Conservation (phyloP, 2,888 invertebrate species). For the Cordilura impudica region DNA sequence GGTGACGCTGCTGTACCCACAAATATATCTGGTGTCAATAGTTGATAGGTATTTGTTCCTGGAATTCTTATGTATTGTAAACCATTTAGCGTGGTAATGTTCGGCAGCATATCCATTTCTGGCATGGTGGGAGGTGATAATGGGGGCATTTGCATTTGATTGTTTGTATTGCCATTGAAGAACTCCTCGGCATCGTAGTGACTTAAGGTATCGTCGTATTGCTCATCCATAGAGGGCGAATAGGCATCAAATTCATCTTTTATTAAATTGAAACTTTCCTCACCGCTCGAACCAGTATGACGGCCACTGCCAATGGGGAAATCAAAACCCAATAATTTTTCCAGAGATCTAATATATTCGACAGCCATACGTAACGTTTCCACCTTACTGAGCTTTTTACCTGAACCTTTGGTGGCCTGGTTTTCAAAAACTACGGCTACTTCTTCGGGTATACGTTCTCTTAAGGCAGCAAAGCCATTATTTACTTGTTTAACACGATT, state of each 20-base stretch:
- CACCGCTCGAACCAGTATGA: constrained; percentile 67
- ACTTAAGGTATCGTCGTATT: constrained; percentile 70
- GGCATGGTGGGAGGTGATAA: not conserved
- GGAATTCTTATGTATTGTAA: constrained; percentile 82
- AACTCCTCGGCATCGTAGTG: constrained; percentile 73
- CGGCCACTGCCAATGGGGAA: constrained; percentile 67
- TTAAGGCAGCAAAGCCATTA: constrained; percentile 91
- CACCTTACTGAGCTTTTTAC: constrained; percentile 91
- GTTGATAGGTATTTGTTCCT: constrained; percentile 82
- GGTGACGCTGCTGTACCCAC: constrained; percentile 75
- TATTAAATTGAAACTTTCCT: constrained; percentile 74
- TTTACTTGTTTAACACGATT: constrained; percentile 96
- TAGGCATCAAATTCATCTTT: constrained; percentile 74
- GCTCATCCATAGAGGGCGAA: constrained; percentile 67
- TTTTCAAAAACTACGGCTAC: constrained; percentile 85
- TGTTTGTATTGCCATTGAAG: constrained; percentile 38
- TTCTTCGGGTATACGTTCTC: constrained; percentile 91
- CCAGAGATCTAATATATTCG: constrained; percentile 90
- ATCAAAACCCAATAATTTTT: constrained; percentile 85
- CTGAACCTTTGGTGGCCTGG: constrained; percentile 79
- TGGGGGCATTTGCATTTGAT: constrained; percentile 11
- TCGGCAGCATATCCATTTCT: constrained; percentile 76
- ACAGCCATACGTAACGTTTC: constrained; percentile 94
- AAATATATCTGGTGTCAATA: constrained; percentile 81
- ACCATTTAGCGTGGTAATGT: constrained; percentile 77